Evolutionary conservation across 2,888 invertebrate species (phyloP).

Genomic region (Esperia sulphurella): DNA sequence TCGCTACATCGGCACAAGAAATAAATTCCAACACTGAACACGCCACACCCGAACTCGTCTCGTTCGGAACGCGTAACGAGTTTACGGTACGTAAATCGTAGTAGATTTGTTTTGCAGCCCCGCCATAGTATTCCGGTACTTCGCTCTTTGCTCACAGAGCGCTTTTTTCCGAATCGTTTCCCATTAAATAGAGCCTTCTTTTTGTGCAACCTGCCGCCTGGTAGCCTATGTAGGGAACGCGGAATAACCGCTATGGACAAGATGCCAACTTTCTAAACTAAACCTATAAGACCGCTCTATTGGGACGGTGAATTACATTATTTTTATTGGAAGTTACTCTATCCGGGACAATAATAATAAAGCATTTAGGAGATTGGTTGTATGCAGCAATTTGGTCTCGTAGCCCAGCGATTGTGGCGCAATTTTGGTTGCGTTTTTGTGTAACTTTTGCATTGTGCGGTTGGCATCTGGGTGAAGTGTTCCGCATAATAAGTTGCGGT

Average conservation of each 20-base stretch:
- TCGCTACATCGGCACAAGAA: slow-evolving; percentile 40
- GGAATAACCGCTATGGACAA: slow-evolving; percentile 71
- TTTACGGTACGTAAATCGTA: slow-evolving; percentile 77
- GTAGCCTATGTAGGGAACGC: slow-evolving; percentile 63
- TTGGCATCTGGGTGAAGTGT: slow-evolving; percentile 43
- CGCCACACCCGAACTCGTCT: slow-evolving; percentile 45
- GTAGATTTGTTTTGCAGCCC: slow-evolving; percentile 70
- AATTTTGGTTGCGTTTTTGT: slow-evolving; percentile 45
- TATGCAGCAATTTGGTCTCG: slow-evolving; percentile 42
- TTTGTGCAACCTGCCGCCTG: slow-evolving; percentile 56
- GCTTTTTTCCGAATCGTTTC: slow-evolving; percentile 63
- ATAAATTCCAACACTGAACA: slow-evolving; percentile 43
- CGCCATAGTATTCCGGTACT: slow-evolving; percentile 69
- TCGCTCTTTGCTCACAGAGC: slow-evolving; percentile 55
- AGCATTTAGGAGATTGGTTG: slow-evolving; percentile 60
- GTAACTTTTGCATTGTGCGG: slow-evolving; percentile 23
- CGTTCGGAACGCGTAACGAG: slow-evolving; percentile 69
- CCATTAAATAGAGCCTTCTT: slow-evolving; percentile 68
- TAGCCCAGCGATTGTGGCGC: slow-evolving; percentile 14
- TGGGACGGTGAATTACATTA: slow-evolving; percentile 64
- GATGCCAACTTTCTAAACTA: slow-evolving; percentile 77
- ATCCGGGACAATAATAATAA: slow-evolving; percentile 55
- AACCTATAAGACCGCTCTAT: slow-evolving; percentile 65
- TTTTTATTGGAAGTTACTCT: slow-evolving; percentile 61
- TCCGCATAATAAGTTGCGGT: slow-evolving; percentile 57